These are phyloP conservation scores for Pelusios castaneus DNA, from an alignment of 2,113 vertebrate species.

Conservation along the genomic window DNA sequence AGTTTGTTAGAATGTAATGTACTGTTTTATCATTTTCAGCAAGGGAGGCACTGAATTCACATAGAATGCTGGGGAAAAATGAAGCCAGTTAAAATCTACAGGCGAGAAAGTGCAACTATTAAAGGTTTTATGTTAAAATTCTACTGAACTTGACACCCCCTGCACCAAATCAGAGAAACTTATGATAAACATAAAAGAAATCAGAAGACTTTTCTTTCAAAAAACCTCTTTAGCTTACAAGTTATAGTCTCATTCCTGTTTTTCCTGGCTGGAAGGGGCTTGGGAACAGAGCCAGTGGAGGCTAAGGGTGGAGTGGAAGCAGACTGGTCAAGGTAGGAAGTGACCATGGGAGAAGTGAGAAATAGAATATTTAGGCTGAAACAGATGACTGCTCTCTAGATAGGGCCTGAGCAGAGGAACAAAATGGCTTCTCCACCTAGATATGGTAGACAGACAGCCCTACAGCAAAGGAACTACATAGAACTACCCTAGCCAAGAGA, in stretches of 20 bases:
- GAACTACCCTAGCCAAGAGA: background rate
- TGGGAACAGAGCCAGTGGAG: background rate
- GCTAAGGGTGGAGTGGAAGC: background rate
- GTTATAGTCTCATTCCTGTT: background rate
- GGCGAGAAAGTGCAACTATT: background rate
- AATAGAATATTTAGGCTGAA: background rate
- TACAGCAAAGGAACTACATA: background rate
- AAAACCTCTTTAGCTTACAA: background rate
- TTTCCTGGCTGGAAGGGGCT: background rate
- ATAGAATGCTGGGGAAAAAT: background rate
- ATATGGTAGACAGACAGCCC: background rate
- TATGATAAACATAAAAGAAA: accelerated
- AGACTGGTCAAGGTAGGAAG: background rate
- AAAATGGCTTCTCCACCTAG: background rate
- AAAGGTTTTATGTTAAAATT: background rate
- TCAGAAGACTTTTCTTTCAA: background rate
- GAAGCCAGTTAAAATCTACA: background rate
- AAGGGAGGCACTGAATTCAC: background rate
- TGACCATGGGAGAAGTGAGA: background rate
- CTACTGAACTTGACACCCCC: background rate
- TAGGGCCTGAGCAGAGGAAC: background rate
- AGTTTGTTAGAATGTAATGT: background rate
- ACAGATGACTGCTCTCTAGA: background rate
- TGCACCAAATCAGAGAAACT: background rate
- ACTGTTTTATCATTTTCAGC: background rate